These are phyloP conservation scores for Tretioscincus oriximinensis DNA, from an alignment of 2,113 vertebrate genomes.

Conservation along the genomic window DNA sequence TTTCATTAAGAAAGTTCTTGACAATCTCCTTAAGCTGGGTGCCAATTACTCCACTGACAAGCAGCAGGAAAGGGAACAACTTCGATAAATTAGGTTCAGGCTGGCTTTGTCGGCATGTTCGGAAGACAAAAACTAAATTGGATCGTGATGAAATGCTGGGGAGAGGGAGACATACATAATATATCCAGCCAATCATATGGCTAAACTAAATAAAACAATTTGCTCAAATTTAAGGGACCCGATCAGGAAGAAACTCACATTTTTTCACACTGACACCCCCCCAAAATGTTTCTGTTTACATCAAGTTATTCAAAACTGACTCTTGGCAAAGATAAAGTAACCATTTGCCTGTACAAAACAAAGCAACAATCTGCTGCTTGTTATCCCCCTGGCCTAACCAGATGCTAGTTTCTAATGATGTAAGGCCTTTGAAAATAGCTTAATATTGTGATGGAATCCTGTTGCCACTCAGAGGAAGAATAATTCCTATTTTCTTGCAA, in stretches of 20 bases:
- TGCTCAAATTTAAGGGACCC: constrained; percentile 60
- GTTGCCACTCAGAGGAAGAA: constrained; percentile 48
- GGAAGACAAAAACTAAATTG: constrained; percentile 64
- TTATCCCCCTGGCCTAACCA: constrained; percentile 63
- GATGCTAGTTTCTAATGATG: constrained; percentile 70
- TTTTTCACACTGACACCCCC: constrained; percentile 45
- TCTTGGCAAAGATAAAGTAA: constrained; percentile 73
- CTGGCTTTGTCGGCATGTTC: constrained; percentile 53
- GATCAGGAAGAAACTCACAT: constrained; percentile 38
- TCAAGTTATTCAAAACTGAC: constrained; percentile 65
- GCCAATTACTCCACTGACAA: constrained; percentile 62
- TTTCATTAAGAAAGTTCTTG: constrained; percentile 59
- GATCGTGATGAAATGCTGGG: constrained; percentile 56
- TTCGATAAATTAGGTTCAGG: constrained; percentile 68
- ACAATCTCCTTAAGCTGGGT: constrained; percentile 67
- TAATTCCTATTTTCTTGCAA: constrained; percentile 49
- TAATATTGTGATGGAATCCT: constrained; percentile 66
- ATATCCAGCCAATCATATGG: constrained; percentile 57
- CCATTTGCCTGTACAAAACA: constrained; percentile 65
- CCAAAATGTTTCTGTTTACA: constrained; percentile 67
- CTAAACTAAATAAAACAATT: constrained; percentile 66
- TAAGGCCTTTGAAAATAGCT: constrained; percentile 60
- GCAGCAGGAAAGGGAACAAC: constrained; percentile 63
- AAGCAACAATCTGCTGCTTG: constrained; percentile 73
- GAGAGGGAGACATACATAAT: constrained; percentile 51